Evolutionary conservation across 2,888 invertebrate genomes (phyloP), one percentile per base, ranked within the genome.

Genomic region (Acanthoscelides obtectus): DNA sequence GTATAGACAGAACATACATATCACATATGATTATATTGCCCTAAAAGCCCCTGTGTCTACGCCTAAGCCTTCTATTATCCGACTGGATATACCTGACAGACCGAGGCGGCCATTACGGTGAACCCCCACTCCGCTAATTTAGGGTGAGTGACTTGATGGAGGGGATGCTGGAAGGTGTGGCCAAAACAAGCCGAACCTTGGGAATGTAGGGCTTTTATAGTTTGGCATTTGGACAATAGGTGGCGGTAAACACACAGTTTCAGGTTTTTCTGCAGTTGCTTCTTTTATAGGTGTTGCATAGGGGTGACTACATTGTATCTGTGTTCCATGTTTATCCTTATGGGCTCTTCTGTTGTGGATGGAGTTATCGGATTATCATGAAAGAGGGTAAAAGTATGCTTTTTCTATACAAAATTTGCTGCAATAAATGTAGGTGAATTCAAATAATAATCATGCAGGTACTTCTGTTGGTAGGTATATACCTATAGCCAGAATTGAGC

Each of bases 71-170:
- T 45, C 45, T 45, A 45, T 45, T 45, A 45, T 83, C 82, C 82
- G 82, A 81, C 81, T 82, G 82, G 78, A 79, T 83, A 79, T 83
- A 79, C 81, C 82, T 83, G 83, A 82, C 83, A 81, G 81, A 75
- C 77, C 76, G 80, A 81, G 84, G 84, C 84, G 83, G 84, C 84
- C 84, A 84, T 84, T 84, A 84, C 83, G 81, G 83, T 21, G 69
- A 81, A 77, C 80, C 81, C 83, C 83, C 80, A 79, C 82, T 79
- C 75, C 75, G 77, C 78, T 80, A 81, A 80, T 82, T 81, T 79
- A 76, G 75, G 78, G 78, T 76, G 75, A 78, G 81, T 78, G 81
- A 78, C 83, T 82, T 75, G 81, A 82, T 78, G 17, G 45, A 17
- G 67, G 67, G n/a, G 67, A 45, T 3, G 17, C 45, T 45, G 1